Base-by-base conservation (phyloP, 2,797 vertebrate species). In the Sebastes kiyomatsui region DNA sequence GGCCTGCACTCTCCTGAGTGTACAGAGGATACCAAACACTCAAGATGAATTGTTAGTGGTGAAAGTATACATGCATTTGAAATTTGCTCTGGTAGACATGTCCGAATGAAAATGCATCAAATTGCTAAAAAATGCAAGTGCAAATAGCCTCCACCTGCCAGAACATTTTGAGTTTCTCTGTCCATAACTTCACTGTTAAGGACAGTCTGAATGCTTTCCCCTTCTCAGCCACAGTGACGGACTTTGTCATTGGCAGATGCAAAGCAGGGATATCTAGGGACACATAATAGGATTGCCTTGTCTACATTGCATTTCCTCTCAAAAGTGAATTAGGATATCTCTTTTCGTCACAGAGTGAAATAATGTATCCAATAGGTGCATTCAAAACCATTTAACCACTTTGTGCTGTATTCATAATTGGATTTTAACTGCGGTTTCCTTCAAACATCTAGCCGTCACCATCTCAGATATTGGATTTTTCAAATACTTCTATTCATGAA, bases 401-500 rank as follows among this genome's bases (percentile, higher is more conserved):
- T 92, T 92, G 90, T 88, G 80, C 84, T 71, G 75, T 74, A 76
- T 88, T 91, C 91, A 83, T 94, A 94, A 96, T 94, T 89, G 88
- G 92, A 95, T 95, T 94, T 91, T 89, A 91, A 90, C 90, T 84
- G 88, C 83, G 77, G 87, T 73, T 89, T 90, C 77, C 81, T 90
- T 91, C 86, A 90, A 91, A 94, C 76, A 84, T 90, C 88, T 46
- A 87, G 85, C 91, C 87, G 28, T 94, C 90, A 92, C 87, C 91
- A 92, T 94, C 91, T 93, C 80, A 78, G 85, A 87, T 94, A 94
- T 92, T 92, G 84, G 90, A 92, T 93, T 95, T 91, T 91, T 88
- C 71, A 80, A 90, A 93, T 91, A 84, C 83, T 90, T 91, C 79
- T 81, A 88, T 93, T 90, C 85, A 92, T 67, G 55, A 85, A 87